Evolutionary conservation across 2,888 invertebrate species (phyloP).

Genomic region (Thereva nobilitata): DNA sequence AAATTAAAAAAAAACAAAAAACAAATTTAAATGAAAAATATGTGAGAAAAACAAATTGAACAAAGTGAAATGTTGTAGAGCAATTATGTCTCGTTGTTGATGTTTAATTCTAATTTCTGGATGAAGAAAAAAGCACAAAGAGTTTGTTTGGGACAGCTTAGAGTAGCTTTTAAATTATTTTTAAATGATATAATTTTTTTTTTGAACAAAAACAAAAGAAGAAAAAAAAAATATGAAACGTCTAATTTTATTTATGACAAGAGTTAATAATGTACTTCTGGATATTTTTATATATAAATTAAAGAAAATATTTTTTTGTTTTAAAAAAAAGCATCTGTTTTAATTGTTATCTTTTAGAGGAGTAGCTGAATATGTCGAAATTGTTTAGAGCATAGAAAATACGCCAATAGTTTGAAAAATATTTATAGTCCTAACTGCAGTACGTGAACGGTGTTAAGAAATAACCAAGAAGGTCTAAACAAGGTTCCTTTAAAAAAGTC

Average conservation of each 20-base stretch:
- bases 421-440: too few species aligned
- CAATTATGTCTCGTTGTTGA: conserved; percentile 5
- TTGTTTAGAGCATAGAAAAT: too few species aligned
- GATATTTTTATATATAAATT: conserved; percentile 25
- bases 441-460: too few species aligned
- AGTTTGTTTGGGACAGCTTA: too few species aligned
- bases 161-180: too few species aligned
- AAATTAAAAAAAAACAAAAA: conserved; percentile 12
- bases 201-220: neutral
- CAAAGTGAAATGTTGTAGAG: conserved; percentile 3
- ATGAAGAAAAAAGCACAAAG: neutral
- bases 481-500: too few species aligned
- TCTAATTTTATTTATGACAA: too few species aligned
- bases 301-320: conserved; percentile 17
- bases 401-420: too few species aligned
- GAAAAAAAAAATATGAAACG: neutral
- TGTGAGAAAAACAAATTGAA: neutral
- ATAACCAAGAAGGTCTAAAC: too few species aligned
- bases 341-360: too few species aligned
- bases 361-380: too few species aligned
- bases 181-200: neutral
- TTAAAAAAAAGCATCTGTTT: neutral
- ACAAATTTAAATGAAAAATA: conserved; percentile 7
- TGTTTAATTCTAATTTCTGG: conserved; percentile 5
- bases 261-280: conserved; percentile 12